A percentile compares a stretch with the other conserved stretches of the same genome.
Conservation (phyloP, 2,797 vertebrate genomes). For the Pangasius krempfi region DNA sequence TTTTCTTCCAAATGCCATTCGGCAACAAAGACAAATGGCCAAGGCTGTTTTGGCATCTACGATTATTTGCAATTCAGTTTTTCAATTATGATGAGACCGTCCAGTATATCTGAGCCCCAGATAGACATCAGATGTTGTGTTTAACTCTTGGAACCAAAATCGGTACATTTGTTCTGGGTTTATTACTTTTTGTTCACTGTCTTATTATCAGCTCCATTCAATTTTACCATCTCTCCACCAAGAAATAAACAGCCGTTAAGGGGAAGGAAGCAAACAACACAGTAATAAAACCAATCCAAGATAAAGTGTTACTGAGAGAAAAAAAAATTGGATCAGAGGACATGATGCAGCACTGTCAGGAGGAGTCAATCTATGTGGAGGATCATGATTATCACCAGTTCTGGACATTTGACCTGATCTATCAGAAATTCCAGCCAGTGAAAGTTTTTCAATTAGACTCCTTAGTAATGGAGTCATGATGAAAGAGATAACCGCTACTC, state of each 20-base stretch:
- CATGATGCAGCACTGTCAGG: background rate
- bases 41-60: conserved; percentile 9
- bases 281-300: conserved; percentile 9
- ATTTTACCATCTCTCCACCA: conserved; percentile 31
- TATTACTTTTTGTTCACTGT: conserved; percentile 31
- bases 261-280: background rate
- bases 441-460: background rate
- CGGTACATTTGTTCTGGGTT: conserved; percentile 27
- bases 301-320: background rate
- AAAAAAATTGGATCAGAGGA: background rate
- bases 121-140: conserved; percentile 12
- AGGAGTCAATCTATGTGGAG: too few species aligned
- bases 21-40: background rate
- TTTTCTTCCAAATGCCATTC: background rate
- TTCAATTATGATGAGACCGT: conserved; percentile 24
- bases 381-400: background rate
- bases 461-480: too few species aligned
- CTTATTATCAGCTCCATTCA: conserved; percentile 33
- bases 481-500: background rate
- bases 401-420: background rate
- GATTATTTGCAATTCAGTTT: conserved; percentile 25
- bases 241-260: conserved; percentile 26
- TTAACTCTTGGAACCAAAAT: background rate
- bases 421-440: background rate
- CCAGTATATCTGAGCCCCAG: background rate